These are phyloP conservation scores for Jacana jacana DNA, from an alignment of 2,113 vertebrate genomes.

Conservation along the genomic window DNA sequence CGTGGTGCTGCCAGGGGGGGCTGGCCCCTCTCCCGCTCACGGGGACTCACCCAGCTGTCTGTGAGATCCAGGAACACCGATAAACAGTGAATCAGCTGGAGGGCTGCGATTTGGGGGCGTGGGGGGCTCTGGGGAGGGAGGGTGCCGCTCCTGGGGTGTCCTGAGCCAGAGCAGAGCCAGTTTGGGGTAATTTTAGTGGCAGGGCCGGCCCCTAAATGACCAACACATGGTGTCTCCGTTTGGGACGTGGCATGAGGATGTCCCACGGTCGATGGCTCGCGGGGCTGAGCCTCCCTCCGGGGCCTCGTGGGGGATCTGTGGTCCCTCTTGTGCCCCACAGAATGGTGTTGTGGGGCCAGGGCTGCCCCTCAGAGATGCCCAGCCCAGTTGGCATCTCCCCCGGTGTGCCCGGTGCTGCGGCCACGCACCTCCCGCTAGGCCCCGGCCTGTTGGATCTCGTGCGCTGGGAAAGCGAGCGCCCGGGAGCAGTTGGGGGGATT, in stretches of 20 bases:
- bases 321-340: neutral
- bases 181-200: neutral
- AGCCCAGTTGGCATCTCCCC: fast-evolving
- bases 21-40: neutral
- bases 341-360: neutral
- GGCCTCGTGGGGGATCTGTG: fast-evolving
- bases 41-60: neutral
- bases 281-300: fast-evolving
- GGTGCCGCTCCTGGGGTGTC: neutral
- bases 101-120: neutral
- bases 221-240: neutral
- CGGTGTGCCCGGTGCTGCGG: fast-evolving
- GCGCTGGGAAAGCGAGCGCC: neutral
- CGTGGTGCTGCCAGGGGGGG: neutral
- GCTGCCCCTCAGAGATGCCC: neutral
- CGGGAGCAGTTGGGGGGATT: neutral
- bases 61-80: neutral
- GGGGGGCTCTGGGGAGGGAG: neutral
- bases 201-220: neutral
- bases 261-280: fast-evolving
- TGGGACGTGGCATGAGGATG: neutral
- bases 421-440: neutral
- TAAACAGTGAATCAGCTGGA: neutral
- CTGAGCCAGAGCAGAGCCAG: neutral
- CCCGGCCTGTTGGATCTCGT: fast-evolving